Evolutionary conservation across 2,113 vertebrate species (phyloP), one percentile per base, ranked within the genome.

Genomic region (Cyprinodon variegatus): DNA sequence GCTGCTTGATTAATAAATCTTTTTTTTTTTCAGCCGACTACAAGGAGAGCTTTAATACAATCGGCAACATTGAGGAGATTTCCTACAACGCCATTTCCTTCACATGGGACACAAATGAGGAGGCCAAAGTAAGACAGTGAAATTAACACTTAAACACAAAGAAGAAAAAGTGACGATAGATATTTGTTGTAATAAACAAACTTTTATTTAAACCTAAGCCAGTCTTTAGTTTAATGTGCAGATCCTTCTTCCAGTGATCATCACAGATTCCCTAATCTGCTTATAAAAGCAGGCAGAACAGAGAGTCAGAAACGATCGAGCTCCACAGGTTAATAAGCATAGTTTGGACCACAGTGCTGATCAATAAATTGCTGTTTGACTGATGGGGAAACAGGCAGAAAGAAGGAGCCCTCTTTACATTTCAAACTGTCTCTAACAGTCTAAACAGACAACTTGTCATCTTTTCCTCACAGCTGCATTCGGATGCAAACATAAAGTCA

Each of bases 41-140:
- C 88, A 99, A 99, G 89, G 98, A 99, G 90, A 99, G 98, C 93
- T 99, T 99, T 93, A 98, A 99, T 83, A 99, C 98, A 60, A 99
- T 99, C 77, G 96, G 96, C 74, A 99, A 98, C 94, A 99, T 99
- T 0, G 98, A 99, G 83, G 98, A 99, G 95, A 98, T 99, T 0
- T 96, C 98, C 0, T 99, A 98, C 77, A 99, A 99, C 0, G 97
- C 97, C 89, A 98, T 99, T 81, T 99, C 98, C 81, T 99, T 99
- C 93, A 99, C 97, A 61, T 99, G 98, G 98, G 98, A 99, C 92
- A 96, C 98, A 79, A 99, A 97, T 0, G 98, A 99, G 61, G 98
- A 99, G 90, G 98, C 97, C 0, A 99, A 99, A 95, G 98, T 99
- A 93, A 84, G 96, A 83, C 20, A 12, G 9, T 8, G 70, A 61